phyloP scores from a whole-genome alignment of 1,140 invertebrate species.

The Caenorhabditis briggsae region DNA sequence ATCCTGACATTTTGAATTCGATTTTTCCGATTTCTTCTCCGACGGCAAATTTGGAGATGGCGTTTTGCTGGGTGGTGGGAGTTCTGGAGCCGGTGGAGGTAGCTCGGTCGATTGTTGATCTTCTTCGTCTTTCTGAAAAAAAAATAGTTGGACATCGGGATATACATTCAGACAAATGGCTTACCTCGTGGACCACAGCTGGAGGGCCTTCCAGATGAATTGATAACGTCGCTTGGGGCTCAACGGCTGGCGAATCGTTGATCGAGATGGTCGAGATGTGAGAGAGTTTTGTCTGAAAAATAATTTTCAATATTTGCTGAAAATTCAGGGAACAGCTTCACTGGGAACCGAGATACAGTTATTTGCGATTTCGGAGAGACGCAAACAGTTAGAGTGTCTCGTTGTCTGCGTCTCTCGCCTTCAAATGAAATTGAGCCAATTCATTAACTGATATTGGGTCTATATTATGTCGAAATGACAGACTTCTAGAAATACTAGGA shows the following conservation, averaged over 20 bases:
- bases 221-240: constrained; percentile 2
- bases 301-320: not conserved
- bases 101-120: not conserved
- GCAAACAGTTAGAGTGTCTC: too few relatives aligned
- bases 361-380: too few relatives aligned
- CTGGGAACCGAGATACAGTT: too few relatives aligned
- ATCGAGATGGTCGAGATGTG: constrained; percentile 55
- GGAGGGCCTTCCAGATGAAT: constrained; percentile 46
- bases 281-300: constrained; percentile 7
- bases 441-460: too few relatives aligned
- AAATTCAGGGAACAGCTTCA: not conserved
- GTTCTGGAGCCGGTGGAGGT: constrained; percentile 48
- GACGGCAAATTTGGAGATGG: constrained; percentile 6
- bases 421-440: too few relatives aligned
- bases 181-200: not conserved
- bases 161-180: too few relatives aligned
- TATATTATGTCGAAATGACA: too few relatives aligned
- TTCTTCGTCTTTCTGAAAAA: constrained; percentile 49
- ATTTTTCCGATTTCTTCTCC: not conserved
- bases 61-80: constrained; percentile 44
- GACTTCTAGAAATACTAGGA: too few relatives aligned
- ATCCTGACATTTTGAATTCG: not conserved
- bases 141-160: not conserved
- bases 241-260: constrained; percentile 34
- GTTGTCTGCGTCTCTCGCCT: too few relatives aligned